phyloP scores from a whole-genome alignment of 2,797 vertebrate genomes.

The Aselliscus stoliczkanus region DNA sequence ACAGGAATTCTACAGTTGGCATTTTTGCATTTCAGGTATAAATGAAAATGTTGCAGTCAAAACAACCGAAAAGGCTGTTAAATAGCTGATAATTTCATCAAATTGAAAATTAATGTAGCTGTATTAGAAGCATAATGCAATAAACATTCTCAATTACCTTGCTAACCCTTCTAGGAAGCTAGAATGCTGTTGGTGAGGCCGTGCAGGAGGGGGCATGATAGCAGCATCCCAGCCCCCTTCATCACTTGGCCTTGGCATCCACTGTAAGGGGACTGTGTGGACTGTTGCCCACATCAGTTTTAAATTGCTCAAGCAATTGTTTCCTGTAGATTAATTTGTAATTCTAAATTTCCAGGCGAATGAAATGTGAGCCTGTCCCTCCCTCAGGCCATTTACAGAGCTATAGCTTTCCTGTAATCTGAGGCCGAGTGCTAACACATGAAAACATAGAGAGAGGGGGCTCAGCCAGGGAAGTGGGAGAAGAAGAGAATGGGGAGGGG shows the following conservation, averaged over 20 bases:
- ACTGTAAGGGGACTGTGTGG: background rate
- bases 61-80: conserved; percentile 69
- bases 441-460: background rate
- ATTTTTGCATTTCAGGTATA: conserved; percentile 58
- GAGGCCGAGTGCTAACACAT: conserved; percentile 20
- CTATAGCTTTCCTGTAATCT: conserved; percentile 57
- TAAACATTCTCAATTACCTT: conserved; percentile 68
- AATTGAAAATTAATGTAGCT: conserved; percentile 42
- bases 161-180: conserved; percentile 58
- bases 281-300: conserved; percentile 51
- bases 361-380: conserved; percentile 69
- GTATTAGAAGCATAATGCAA: conserved; percentile 46
- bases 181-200: background rate
- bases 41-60: conserved; percentile 63
- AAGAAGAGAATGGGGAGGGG: fast-evolving
- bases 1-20: background rate
- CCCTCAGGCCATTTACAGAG: conserved; percentile 61
- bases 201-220: background rate
- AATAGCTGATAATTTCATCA: conserved; percentile 70
- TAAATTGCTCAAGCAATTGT: conserved; percentile 75
- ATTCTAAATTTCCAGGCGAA: conserved; percentile 71
- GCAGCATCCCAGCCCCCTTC: background rate
- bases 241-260: background rate
- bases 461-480: background rate
- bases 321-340: conserved; percentile 80